Conservation (phyloP, 2,888 invertebrate species). For the Ennomos fuscantarius region DNA sequence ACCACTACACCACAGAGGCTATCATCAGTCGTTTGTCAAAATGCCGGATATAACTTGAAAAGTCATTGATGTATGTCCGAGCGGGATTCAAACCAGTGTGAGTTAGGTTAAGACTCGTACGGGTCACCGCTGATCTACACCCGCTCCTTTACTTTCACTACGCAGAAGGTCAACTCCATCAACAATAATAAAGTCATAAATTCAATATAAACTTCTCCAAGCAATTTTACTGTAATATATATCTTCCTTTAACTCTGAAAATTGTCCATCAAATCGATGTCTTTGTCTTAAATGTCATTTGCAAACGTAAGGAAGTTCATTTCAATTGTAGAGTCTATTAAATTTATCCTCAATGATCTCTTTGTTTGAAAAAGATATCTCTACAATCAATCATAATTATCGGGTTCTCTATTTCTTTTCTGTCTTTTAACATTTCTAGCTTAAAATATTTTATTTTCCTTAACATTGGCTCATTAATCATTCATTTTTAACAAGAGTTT, state of each 20-base stretch:
- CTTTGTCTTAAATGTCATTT: slow-evolving; percentile 41
- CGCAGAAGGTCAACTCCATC: slow-evolving; percentile 16
- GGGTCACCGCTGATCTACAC: too few species aligned
- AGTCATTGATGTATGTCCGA: too few species aligned
- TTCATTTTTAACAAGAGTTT: slow-evolving; percentile 15
- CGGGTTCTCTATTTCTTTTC: slow-evolving; percentile 29
- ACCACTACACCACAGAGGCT: too few species aligned
- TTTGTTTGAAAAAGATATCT: slow-evolving; percentile 25
- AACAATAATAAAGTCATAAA: slow-evolving; percentile 29
- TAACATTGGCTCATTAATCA: slow-evolving; percentile 27
- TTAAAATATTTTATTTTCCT: slow-evolving; percentile 19
- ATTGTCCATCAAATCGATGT: slow-evolving; percentile 39
- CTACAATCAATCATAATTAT: slow-evolving; percentile 32
- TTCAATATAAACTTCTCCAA: slow-evolving; percentile 35
- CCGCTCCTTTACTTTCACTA: background rate
- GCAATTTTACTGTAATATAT: slow-evolving; percentile 27
- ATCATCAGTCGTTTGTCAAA: too few species aligned
- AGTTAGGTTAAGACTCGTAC: too few species aligned
- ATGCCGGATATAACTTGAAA: too few species aligned
- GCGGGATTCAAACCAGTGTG: too few species aligned
- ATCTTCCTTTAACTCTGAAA: slow-evolving; percentile 28
- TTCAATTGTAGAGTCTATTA: slow-evolving; percentile 28
- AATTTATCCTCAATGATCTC: slow-evolving; percentile 23
- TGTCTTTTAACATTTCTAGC: slow-evolving; percentile 21
- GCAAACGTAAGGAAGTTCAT: slow-evolving; percentile 32